phyloP scores from a whole-genome alignment of 1,140 invertebrate genomes.

The Drosophila sp. region DNA sequence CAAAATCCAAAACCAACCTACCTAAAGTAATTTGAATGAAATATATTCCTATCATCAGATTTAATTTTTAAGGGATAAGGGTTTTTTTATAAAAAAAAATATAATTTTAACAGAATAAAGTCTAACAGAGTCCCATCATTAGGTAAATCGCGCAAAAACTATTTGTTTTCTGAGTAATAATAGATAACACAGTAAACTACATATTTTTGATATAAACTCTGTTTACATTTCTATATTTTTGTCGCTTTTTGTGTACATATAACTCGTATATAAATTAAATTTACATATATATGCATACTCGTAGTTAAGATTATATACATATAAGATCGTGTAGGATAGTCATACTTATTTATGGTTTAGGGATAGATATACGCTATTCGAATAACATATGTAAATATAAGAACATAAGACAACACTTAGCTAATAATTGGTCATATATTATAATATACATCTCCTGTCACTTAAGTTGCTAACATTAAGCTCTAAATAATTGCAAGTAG shows the following conservation, averaged over 20 bases:
- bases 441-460: slow-evolving; percentile 24
- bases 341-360: slow-evolving; percentile 18
- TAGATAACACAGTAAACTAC: not conserved
- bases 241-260: slow-evolving; percentile 47
- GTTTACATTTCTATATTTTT: slow-evolving; percentile 68
- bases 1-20: no score
- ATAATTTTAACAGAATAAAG: no score
- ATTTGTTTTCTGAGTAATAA: not conserved
- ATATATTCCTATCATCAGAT: no score
- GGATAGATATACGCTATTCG: slow-evolving; percentile 24
- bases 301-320: slow-evolving; percentile 61
- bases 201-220: slow-evolving; percentile 54
- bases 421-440: slow-evolving; percentile 70
- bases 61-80: no score
- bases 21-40: no score
- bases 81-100: no score
- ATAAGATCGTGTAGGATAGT: slow-evolving; percentile 41
- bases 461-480: slow-evolving; percentile 41
- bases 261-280: slow-evolving; percentile 40
- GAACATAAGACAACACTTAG: slow-evolving; percentile 66
- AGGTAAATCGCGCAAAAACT: no score
- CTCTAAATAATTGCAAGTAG: slow-evolving; percentile 75
- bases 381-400: slow-evolving; percentile 32
- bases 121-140: no score
- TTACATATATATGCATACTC: slow-evolving; percentile 20